Base-by-base conservation (phyloP, 2,888 invertebrate species). In the Acleris holmiana region DNA sequence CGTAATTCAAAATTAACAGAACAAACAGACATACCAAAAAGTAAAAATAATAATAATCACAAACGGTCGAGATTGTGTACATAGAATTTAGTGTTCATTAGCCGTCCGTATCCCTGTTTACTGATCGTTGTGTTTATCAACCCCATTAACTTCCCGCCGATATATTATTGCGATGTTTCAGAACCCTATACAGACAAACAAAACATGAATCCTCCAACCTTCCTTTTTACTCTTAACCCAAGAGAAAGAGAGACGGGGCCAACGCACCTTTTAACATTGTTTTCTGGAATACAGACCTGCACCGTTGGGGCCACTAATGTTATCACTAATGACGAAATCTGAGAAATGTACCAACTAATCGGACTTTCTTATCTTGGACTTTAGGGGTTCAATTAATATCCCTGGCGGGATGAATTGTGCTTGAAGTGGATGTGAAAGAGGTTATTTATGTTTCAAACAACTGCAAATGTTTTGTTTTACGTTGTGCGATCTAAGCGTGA, bases 41-140 rank as follows among this genome's bases (percentile, higher is more conserved):
- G 19, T 35, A 17, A 19, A 29, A 40, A n/a, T 21, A 18, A 35
- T 5, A 35, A 51, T 47, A 63, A 58, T 53, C 63, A 41, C 53
- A 41, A 54, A 25, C 41, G 49, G 44, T 17, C 48, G 35, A 65
- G 65, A 60, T 65, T 60, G 49, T 54, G 48, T 29, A 60, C 59
- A 49, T 54, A 35, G 49, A 55, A 60, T 60, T 60, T 65, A 65
- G 64, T 64, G 64, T 60, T 60, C 59, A 65, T 65, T 65, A 60
- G 55, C 29, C 49, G 55, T 19, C 55, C 64, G 64, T 60, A 65
- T 60, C 55, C 65, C 53, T 49, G 65, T 65, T 50, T 60, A 65
- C 71, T 82, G 81, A 83, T 85, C 77, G 74, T 66, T 73, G 66
- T 73, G 67, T 74, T 79, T 78, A 78, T 81, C 76, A 80, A 69